Conservation (phyloP, 2,888 invertebrate genomes). For the Eristalinus sepulchralis region DNA sequence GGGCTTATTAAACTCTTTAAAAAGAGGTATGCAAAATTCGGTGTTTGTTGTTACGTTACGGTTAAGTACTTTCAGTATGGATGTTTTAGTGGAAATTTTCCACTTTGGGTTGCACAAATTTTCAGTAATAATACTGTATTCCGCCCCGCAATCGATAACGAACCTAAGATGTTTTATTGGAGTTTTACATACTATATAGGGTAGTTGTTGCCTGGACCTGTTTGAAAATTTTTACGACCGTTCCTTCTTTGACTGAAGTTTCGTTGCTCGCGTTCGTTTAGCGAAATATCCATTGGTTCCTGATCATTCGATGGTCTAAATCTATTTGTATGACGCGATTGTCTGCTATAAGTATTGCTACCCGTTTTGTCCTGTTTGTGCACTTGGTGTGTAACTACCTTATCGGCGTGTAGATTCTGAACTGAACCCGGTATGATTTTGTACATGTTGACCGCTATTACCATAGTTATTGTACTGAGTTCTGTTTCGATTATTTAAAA, state of each 20-base stretch:
- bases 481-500: not conserved
- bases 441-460: no score
- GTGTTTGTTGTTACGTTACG: not conserved
- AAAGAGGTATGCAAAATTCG: not conserved
- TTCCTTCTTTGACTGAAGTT: not conserved
- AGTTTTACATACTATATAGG: no score
- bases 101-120: not conserved
- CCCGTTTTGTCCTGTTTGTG: no score
- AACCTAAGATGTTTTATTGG: not conserved
- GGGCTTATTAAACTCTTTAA: not conserved
- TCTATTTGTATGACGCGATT: not conserved
- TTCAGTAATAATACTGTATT: not conserved
- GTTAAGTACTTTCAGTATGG: not conserved
- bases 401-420: no score
- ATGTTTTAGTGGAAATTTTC: not conserved
- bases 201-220: no score
- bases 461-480: not conserved
- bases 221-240: no score
- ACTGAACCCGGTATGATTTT: no score
- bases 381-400: no score
- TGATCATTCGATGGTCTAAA: not conserved
- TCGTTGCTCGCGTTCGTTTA: not conserved
- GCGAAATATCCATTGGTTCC: not conserved
- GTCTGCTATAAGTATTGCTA: no score
- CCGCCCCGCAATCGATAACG: not conserved